These are phyloP conservation scores for Drosophila ustulata DNA, from an alignment of 2,888 invertebrate species.

Conservation along the genomic window DNA sequence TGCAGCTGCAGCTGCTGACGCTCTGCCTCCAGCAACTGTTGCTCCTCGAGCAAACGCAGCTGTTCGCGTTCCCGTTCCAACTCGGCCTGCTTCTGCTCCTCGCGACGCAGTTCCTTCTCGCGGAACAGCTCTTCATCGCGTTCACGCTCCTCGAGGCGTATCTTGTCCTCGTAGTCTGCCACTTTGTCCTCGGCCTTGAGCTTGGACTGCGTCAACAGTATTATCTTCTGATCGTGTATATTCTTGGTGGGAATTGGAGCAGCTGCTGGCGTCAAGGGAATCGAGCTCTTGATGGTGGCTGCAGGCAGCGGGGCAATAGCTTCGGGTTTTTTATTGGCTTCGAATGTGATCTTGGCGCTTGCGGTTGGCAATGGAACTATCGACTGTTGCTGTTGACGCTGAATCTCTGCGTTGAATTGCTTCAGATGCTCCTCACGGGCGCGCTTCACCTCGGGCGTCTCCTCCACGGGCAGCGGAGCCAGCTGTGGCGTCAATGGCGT, in stretches of 20 bases:
- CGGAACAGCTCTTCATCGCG: slow-evolving; percentile 46
- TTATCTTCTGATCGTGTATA: slow-evolving; percentile 28
- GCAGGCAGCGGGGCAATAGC: slow-evolving; percentile 26
- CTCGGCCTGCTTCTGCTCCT: slow-evolving; percentile 65
- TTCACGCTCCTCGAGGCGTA: slow-evolving; percentile 55
- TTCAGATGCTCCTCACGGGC: slow-evolving; percentile 72
- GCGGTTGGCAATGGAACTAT: slow-evolving; percentile 34
- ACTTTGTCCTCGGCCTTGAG: slow-evolving; percentile 56
- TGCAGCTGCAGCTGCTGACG: slow-evolving; percentile 51
- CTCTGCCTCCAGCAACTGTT: slow-evolving; percentile 61
- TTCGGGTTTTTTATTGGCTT: not conserved
- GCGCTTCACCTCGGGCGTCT: slow-evolving; percentile 70
- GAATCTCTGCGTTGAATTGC: slow-evolving; percentile 58
- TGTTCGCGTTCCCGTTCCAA: slow-evolving; percentile 66
- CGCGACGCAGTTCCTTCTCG: slow-evolving; percentile 62
- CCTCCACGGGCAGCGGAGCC: slow-evolving; percentile 49
- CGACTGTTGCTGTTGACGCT: slow-evolving; percentile 21
- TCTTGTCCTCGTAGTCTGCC: slow-evolving; percentile 58
- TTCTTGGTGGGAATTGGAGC: slow-evolving; percentile 14
- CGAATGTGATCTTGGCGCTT: not conserved
- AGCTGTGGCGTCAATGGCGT: slow-evolving; percentile 19
- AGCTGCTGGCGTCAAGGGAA: slow-evolving; percentile 29
- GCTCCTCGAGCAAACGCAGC: slow-evolving; percentile 62
- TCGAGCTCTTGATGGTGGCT: slow-evolving; percentile 29
- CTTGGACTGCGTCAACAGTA: slow-evolving; percentile 48